Base-by-base conservation (phyloP, 2,113 vertebrate genomes). In the Todiramphus saurophagus region DNA sequence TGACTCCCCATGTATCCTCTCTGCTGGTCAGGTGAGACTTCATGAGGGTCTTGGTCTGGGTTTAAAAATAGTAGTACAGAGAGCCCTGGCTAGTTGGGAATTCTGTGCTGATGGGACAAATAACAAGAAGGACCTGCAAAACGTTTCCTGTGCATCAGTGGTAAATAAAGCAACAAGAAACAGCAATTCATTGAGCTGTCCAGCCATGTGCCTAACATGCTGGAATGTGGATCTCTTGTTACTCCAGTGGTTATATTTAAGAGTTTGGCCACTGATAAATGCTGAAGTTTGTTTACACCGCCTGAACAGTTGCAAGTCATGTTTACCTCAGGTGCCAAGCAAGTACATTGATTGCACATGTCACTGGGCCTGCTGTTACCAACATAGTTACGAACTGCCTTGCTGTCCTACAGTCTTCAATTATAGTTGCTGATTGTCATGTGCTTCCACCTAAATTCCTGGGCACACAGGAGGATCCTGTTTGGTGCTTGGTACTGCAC, bases 341-440 rank as follows among this genome's bases (percentile, higher is more conserved):
- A 2, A 31, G 8, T 72, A 43, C 6, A 3, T n/a, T 43, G 10
- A 27, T 13, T 63, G 35, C 9, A 43, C 4, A 1, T 62, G 41
- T 41, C 64, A 13, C 51, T 46, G 39, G 7, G 17, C 24, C 30
- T 84, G 2, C 35, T 75, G 15, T 75, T 76, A 72, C 18, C 20
- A 66, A 43, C 46, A 39, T 16, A n/a, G 28, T 56, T 44, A 37
- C 2, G 21, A 56, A 63, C 58, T 51, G 14, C 14, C 41, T 41
- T 41, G 41, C 41, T 41, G 41, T 13, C 41, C 41, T 41, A 41
- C 0, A 1, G 15, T 69, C 35, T 66, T 69, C 18, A 3, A 0
- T 72, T 80, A 7, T 9, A 30, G 7, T 4, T 82, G 31, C 24
- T 72, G 51, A 37, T 24, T 67, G 25, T 48, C 9, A 3, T 70